Base-by-base conservation (phyloP, 2,797 vertebrate genomes). In the Galagoides demidoff region DNA sequence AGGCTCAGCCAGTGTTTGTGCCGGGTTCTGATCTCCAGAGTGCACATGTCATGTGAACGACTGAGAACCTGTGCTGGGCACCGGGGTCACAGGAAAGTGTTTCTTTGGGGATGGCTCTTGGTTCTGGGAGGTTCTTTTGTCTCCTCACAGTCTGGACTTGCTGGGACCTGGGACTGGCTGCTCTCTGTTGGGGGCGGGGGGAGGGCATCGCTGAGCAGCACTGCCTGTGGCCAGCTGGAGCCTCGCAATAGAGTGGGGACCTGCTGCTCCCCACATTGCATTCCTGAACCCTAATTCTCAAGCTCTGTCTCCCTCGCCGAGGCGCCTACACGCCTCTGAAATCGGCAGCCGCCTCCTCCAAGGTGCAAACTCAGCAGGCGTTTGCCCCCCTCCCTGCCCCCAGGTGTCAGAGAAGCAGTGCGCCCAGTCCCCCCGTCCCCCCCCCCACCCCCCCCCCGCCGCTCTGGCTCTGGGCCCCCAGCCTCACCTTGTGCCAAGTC, bases 321-420 rank as follows among this genome's bases (percentile, higher is more conserved):
- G 90, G 94, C 55, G 29, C 78, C 85, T 91, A 94, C 85, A 57
- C 7, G 11, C 74, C 31, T 9, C 94, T 79, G 92, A 96, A 95
- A 95, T 88, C 96, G 39, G 92, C 85, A 89, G 97, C 96, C 57
- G 3, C 92, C 93, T 92, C 93, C 91, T 97, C 20, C 19, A 76
- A 94, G 90, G 87, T 93, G 90, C 64, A n/a, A 97, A 96, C 77
- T 89, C 73, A 74, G 76, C 49, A 96, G 87, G 83, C 86, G 68
- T 74, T 83, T 92, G 95, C 49, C 89, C 89, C 92, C 64, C 0
- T 49, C 52, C n/a, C 12, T 7, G 8, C 64, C 31, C 29, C 31
- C 64, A 79, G 68, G 63, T 43, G 63, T 76, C 34, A 5, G 11
- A 73, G 52, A 27, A 43, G 49, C 49, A 52, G 49, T 52, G 49